Base-by-base conservation (phyloP, 2,888 invertebrate genomes). In the Microplitis deprimator region DNA sequence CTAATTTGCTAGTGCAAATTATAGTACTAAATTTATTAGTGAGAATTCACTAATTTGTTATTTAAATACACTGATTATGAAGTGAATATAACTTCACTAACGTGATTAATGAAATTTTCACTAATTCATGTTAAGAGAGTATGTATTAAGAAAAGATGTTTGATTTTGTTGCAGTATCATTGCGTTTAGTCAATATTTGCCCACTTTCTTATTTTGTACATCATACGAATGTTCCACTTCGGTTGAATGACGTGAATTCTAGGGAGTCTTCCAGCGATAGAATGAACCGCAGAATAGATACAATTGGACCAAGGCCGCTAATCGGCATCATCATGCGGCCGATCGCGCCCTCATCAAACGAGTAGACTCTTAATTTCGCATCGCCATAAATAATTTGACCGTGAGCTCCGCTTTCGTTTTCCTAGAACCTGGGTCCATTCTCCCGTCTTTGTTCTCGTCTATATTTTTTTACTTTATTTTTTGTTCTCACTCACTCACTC, bases 331-430 rank as follows among this genome's bases (percentile, higher is more conserved):
- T 73, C 73, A 61, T 60, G 61, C 82, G 81, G 81, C 81, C 83
- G 84, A 85, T 86, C 80, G 85, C 79, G 83, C 84, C 83, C 83
- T 84, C 84, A 85, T 86, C 86, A 82, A 84, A 85, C 86, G 88
- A 87, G 29, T 29, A 29, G 86, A 87, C 87, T 89, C 88, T 89
- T 89, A 88, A 89, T 88, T 89, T 88, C 88, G 85, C 87, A 88
- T 87, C 87, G 89, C 88, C 88, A 88, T 88, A 89, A 89, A 88
- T 89, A 89, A 89, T 89, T 89, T 87, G 87, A 87, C 87, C 88
- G 87, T 85, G 85, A 85, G 84, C 78, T 85, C 83, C 83, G 84
- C 67, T 74, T 65, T 70, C 82, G 82, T 83, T 87, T 87, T 88
- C 87, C 87, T 86, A 85, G 88, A 88, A 88, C 84, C 79, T 76